These are phyloP conservation scores for Acrobasis repandana DNA, from an alignment of 2,888 invertebrate species.

Conservation along the genomic window DNA sequence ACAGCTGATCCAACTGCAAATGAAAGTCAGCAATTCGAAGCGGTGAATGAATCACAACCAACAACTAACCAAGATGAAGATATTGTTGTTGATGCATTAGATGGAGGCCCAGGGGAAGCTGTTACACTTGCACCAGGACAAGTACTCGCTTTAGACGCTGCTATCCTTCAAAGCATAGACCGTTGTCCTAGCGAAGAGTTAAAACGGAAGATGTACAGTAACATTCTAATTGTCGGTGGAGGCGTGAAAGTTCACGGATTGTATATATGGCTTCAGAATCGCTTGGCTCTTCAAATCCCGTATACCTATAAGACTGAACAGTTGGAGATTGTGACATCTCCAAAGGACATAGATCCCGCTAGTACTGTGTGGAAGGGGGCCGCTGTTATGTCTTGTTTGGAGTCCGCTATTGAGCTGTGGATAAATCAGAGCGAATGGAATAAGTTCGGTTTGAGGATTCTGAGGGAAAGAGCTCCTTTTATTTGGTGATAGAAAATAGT, in stretches of 20 bases:
- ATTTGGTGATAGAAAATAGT: conserved; percentile 84
- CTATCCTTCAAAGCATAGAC: conserved; percentile 95
- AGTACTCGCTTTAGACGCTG: conserved; percentile 94
- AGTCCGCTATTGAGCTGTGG: conserved; percentile 97
- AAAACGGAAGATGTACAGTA: conserved; percentile 96
- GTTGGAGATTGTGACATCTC: conserved; percentile 94
- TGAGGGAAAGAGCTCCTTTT: conserved; percentile 96
- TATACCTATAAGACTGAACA: conserved; percentile 90
- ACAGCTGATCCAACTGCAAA: conserved; percentile 67
- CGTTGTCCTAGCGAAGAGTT: conserved; percentile 94
- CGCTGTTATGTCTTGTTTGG: conserved; percentile 95
- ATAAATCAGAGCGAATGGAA: conserved; percentile 93
- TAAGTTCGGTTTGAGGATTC: conserved; percentile 90
- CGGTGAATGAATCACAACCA: conserved; percentile 74
- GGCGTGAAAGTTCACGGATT: conserved; percentile 93
- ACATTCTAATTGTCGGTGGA: conserved; percentile 95
- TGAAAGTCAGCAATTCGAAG: conserved; percentile 76
- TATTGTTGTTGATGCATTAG: conserved; percentile 86
- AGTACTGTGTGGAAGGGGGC: conserved; percentile 98
- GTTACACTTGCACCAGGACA: conserved; percentile 89
- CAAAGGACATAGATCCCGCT: conserved; percentile 95
- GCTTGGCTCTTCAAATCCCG: conserved; percentile 92
- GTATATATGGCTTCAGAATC: conserved; percentile 93
- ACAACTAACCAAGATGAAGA: conserved; percentile 85
- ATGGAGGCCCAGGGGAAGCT: conserved; percentile 83